Evolutionary conservation across 2,888 invertebrate species (phyloP).

Genomic region (Drosophila paucipuncta): DNA sequence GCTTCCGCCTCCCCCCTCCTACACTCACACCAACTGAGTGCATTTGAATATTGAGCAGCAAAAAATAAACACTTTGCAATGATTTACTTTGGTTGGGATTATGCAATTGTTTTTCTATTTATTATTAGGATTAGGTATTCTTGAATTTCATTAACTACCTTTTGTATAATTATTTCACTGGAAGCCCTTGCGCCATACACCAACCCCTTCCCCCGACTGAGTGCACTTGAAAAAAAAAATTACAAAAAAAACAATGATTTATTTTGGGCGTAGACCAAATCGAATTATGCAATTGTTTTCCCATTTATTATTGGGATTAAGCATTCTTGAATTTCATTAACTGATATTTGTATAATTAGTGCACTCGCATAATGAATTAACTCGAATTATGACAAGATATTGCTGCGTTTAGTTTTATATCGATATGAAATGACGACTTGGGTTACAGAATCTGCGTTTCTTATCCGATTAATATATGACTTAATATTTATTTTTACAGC

Average conservation of each 20-base stretch:
- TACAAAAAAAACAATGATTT: background rate
- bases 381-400: background rate
- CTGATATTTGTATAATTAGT: background rate
- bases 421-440: background rate
- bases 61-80: background rate
- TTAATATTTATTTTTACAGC: background rate
- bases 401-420: background rate
- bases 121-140: background rate
- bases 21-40: too few relatives aligned
- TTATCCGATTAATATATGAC: background rate
- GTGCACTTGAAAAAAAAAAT: background rate
- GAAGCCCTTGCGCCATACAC: background rate
- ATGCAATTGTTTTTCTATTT: background rate
- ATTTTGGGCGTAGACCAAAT: background rate
- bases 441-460: background rate
- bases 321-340: background rate
- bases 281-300: background rate
- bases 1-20: too few relatives aligned
- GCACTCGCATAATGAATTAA: background rate
- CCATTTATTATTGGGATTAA: background rate
- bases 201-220: background rate
- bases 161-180: background rate
- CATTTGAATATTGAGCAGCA: background rate
- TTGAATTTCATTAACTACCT: background rate
- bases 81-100: background rate